phyloP scores from a whole-genome alignment of 2,888 invertebrate species.

The Agrochola litura region DNA sequence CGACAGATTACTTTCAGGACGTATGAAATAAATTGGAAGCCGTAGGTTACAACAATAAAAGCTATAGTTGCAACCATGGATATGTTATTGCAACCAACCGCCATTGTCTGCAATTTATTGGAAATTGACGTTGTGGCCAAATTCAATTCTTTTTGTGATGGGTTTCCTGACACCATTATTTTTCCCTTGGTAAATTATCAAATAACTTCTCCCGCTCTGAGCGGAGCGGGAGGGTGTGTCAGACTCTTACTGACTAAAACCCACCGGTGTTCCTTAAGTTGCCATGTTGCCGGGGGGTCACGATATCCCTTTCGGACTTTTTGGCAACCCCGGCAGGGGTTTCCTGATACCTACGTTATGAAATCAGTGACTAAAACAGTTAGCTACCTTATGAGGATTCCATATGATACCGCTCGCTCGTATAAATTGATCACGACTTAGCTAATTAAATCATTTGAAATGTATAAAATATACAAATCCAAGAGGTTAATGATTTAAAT shows the following conservation, averaged over 20 bases:
- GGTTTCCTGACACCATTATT: background rate
- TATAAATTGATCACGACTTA: slow-evolving; percentile 25
- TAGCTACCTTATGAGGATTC: background rate
- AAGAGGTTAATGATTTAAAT: slow-evolving; percentile 17
- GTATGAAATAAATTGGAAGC: slow-evolving; percentile 67
- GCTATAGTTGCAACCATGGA: slow-evolving; percentile 12
- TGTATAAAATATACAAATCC: slow-evolving; percentile 11
- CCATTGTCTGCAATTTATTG: slow-evolving; percentile 15
- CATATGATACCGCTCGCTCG: background rate
- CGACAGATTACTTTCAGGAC: slow-evolving; percentile 67
- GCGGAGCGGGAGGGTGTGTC: no score
- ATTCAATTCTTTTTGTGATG: slow-evolving; percentile 2
- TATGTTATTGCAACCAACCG: slow-evolving; percentile 10
- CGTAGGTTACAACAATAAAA: slow-evolving; percentile 34
- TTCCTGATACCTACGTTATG: background rate
- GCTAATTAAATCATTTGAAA: slow-evolving; percentile 14
- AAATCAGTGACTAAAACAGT: background rate
- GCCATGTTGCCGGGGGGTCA: no score
- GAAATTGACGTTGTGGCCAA: slow-evolving; percentile 8
- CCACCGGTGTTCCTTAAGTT: no score
- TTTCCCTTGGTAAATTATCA: no score
- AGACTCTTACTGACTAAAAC: no score
- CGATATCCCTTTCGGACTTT: no score
- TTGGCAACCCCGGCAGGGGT: background rate
- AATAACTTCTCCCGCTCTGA: no score